phyloP scores from a whole-genome alignment of 2,797 vertebrate species.

The Ispidina picta region DNA sequence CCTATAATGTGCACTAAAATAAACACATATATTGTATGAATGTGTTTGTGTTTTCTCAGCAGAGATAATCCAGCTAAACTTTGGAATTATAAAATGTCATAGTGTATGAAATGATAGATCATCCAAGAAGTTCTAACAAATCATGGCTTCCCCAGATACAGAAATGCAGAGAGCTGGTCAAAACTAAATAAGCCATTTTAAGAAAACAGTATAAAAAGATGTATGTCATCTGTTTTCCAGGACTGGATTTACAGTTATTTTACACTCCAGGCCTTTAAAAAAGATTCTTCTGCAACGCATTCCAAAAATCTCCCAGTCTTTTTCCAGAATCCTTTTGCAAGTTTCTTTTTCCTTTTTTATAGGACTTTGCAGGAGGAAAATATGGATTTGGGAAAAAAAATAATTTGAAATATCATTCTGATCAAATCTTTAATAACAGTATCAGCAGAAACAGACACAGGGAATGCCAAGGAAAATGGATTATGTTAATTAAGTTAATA shows the following conservation, averaged over 20 bases:
- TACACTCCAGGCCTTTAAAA: not conserved
- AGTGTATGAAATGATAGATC: not conserved
- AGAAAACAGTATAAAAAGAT: not conserved
- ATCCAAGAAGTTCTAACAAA: not conserved
- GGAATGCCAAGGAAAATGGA: slow-evolving; percentile 23
- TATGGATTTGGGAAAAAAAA: not conserved
- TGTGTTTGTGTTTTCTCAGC: slow-evolving; percentile 15
- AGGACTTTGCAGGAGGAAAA: not conserved
- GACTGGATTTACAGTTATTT: not conserved
- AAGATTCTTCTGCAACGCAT: not conserved
- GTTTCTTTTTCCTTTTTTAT: not conserved
- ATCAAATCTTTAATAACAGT: slow-evolving; percentile 30
- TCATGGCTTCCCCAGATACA: not conserved
- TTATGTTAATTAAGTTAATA: slow-evolving; percentile 36
- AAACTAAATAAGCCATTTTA: slow-evolving; percentile 20
- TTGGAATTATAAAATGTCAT: slow-evolving; percentile 1
- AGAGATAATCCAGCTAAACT: not conserved
- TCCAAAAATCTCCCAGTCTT: not conserved
- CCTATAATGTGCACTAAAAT: slow-evolving; percentile 32
- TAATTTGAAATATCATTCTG: not conserved
- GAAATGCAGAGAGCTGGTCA: not conserved
- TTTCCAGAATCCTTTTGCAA: slow-evolving; percentile 1
- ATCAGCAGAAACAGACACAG: slow-evolving; percentile 16
- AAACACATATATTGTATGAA: slow-evolving; percentile 14
- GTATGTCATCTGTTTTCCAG: not conserved